Base-by-base conservation (phyloP, 2,888 invertebrate species). In the Chrysolina haemoptera region DNA sequence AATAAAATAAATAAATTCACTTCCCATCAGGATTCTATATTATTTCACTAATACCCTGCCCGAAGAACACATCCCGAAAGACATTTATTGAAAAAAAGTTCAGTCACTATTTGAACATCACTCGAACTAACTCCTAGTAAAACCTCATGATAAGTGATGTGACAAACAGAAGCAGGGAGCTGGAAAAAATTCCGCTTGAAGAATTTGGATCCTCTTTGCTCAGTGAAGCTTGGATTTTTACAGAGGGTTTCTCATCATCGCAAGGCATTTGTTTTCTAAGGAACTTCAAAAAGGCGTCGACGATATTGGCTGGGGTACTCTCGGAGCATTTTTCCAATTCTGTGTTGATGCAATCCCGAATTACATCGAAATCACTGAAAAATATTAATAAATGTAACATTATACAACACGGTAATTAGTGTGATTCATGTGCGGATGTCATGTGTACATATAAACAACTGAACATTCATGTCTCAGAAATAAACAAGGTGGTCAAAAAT, bases 301-400 rank as follows among this genome's bases (percentile, higher is more conserved):
- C 91, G 82, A 96, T 92, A 87, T 96, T 96, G 41, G 92, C 93
- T 0, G 95, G 94, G 0, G 95, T 95, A 8, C 94, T 93, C 63
- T 94, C 93, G 0, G 87, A 84, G 83, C 96, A 96, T 6, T 88
- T 89, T 82, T 94, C 94, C 70, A 94, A 83, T 10, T 90, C 90
- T 0, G 81, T 86, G 43, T 93, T 93, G 0, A 92, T 85, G 82
- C 94, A 94, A 0, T 81, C 65, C 70, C 92, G 89, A 20, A 94
- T 81, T 62, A 87, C 88, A 48, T 89, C 89, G 80, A 91, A 90
- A 75, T 92, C 91, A 5, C 89, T 91, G 84, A 86, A 90, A 85
- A 80, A 72, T 18, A 69, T 35, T 8, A 35, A 35, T 35, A n/a
- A n/a, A 6, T 6, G 35, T 8, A 3, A 8, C 8, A 3, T 35